Conservation (phyloP, 2,888 invertebrate genomes). For the Synanthedon tipuliformis region DNA sequence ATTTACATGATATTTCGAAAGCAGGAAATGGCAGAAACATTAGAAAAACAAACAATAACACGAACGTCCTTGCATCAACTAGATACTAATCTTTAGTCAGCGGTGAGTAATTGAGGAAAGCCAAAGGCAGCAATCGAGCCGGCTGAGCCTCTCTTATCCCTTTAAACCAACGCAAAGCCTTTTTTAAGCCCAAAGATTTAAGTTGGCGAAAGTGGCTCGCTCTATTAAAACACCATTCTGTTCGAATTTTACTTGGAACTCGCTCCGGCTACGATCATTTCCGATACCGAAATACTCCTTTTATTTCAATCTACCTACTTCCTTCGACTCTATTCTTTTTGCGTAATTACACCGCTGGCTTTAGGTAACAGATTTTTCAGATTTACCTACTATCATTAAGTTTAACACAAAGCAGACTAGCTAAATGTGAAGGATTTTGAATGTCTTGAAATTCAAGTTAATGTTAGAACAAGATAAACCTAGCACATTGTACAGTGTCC, state of each 20-base stretch:
- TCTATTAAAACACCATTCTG: conserved; percentile 64
- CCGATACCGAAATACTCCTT: not conserved
- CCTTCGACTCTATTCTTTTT: not conserved
- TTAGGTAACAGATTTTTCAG: not conserved
- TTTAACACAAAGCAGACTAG: too few relatives aligned
- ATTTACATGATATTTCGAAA: not conserved
- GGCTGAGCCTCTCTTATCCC: conserved; percentile 59
- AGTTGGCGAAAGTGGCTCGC: conserved; percentile 65
- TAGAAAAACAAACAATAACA: conserved; percentile 17
- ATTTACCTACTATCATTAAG: too few relatives aligned
- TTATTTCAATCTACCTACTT: not conserved
- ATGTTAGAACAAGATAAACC: too few relatives aligned
- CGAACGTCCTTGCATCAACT: conserved; percentile 21
- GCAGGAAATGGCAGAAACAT: too few relatives aligned
- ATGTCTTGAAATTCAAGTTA: too few relatives aligned
- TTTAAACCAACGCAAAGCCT: conserved; percentile 68
- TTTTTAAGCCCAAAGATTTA: conserved; percentile 69
- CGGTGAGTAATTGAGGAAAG: conserved; percentile 60
- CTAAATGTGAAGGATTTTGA: too few relatives aligned
- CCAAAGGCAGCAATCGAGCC: conserved; percentile 59
- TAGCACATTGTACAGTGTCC: too few relatives aligned
- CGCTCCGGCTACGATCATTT: conserved; percentile 7
- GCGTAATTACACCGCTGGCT: not conserved
- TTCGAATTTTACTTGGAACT: conserved; percentile 36
- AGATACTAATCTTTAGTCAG: conserved; percentile 50